Base-by-base conservation (phyloP, 2,113 vertebrate species). In the Chitala chitala region DNA sequence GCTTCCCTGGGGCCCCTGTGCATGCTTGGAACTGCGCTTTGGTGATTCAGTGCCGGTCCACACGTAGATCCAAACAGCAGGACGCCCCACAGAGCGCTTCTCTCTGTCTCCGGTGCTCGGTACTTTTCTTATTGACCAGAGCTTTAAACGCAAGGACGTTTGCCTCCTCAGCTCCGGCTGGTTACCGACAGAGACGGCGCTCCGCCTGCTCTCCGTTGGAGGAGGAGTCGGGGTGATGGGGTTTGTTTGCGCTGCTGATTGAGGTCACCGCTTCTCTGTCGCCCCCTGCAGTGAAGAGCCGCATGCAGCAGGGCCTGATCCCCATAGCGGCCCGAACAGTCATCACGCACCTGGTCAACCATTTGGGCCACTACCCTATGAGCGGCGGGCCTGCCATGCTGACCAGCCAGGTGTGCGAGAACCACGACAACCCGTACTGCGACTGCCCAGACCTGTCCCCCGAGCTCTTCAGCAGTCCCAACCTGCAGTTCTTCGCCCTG, bases 331-430 rank as follows among this genome's bases (percentile, higher is more conserved):
- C 97, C 75, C 94, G 97, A 65, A 99, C 95, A n/a, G 94, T 99
- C 48, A 95, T 98, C 83, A 95, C 95, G 9, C 97, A 99, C 84
- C 89, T 99, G 75, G 94, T 99, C 81, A 98, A 98, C 84, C 96
- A 98, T 82, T 88, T 99, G 73, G 95, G 94, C 69, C 97, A 99
- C 89, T 99, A 98, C 85, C 97, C 97, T 13, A 96, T 98, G 94
- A 95, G 93, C 0, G 96, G 97, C 76, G 97, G 96, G 44, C 96
- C 97, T 8, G 96, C 97, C 50, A 98, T 97, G 86, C 88, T 98
- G 70, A 98, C 96, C 61, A 98, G 95, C 83, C 96, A 98, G 90
- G 92, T 99, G 76, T 98, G 94, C 85, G 97, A 99, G 88, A 98
- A 95, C 86, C 95, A 98, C 0, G 97, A 99, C 88, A 99, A 99